Percentiles rank a stretch among this genome's conserved stretches.
Conservation (phyloP, 2,888 invertebrate genomes). For the Brenthis hecate region DNA sequence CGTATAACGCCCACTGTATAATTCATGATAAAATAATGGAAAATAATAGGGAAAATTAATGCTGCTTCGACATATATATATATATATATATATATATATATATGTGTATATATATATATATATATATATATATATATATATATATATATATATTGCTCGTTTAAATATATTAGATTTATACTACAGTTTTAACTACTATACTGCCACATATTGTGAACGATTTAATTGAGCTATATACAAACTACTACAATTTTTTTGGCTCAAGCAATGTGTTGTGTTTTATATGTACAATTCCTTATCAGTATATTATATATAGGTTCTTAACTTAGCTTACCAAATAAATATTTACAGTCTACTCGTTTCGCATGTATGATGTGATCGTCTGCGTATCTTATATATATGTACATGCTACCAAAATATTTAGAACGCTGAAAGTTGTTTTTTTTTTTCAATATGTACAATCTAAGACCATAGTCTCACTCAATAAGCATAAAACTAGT, state of each 20-base stretch:
- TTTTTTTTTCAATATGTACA: conserved; percentile 9
- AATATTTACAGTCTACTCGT: conserved; percentile 19
- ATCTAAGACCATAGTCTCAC: background rate
- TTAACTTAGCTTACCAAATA: background rate
- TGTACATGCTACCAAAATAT: conserved; percentile 11
- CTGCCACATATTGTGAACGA: background rate
- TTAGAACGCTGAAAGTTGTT: conserved; percentile 15
- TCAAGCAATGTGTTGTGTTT: background rate
- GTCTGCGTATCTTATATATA: background rate
- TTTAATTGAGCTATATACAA: background rate
- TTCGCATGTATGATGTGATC: background rate
- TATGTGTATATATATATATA: no score
- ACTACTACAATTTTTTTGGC: background rate
- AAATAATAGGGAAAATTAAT: no score
- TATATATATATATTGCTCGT: no score
- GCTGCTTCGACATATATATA: no score
- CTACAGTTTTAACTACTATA: background rate
- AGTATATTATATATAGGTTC: background rate
- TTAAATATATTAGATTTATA: no score
- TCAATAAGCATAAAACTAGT: conserved; percentile 10
- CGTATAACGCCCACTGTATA: no score
- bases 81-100: no score
- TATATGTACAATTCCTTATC: background rate
- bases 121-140: no score
- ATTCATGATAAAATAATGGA: no score